These are phyloP conservation scores for Leucoraja erinaceus DNA, from an alignment of 2,113 vertebrate species.

Conservation along the genomic window DNA sequence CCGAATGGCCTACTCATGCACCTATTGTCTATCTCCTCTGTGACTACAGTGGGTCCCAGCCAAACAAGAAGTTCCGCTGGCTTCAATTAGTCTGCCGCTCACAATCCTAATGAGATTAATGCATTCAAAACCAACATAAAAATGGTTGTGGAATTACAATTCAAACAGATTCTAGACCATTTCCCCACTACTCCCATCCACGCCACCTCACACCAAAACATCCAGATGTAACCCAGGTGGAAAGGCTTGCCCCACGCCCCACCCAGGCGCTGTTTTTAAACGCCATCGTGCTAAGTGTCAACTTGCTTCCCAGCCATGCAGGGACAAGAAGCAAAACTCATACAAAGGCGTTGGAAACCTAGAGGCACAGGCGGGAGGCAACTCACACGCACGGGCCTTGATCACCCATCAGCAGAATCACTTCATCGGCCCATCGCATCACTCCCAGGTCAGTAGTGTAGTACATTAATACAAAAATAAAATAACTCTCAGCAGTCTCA, in stretches of 20 bases:
- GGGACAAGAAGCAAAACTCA: neutral
- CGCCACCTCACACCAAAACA: neutral
- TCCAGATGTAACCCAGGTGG: neutral
- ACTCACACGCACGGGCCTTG: neutral
- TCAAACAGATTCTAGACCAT: neutral
- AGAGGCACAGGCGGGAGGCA: neutral
- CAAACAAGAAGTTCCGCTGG: neutral
- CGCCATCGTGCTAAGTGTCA: neutral
- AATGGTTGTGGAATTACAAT: neutral
- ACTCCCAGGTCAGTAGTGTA: slow-evolving; percentile 18
- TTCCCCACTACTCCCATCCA: neutral
- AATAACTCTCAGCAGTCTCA: neutral
- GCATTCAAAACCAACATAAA: neutral
- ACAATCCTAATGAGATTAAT: neutral
- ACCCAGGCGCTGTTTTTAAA: neutral
- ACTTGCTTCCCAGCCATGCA: neutral
- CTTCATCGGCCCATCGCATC: neutral
- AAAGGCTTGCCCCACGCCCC: neutral
- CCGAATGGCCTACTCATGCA: too few species aligned
- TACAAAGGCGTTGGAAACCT: neutral
- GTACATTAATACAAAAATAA: neutral
- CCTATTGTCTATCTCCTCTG: too few species aligned
- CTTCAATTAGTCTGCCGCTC: neutral
- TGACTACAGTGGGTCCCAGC: neutral
- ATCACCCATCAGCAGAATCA: neutral